These are phyloP conservation scores for Pseudobourletiella spinata DNA, from an alignment of 1,140 invertebrate genomes.

Conservation along the genomic window DNA sequence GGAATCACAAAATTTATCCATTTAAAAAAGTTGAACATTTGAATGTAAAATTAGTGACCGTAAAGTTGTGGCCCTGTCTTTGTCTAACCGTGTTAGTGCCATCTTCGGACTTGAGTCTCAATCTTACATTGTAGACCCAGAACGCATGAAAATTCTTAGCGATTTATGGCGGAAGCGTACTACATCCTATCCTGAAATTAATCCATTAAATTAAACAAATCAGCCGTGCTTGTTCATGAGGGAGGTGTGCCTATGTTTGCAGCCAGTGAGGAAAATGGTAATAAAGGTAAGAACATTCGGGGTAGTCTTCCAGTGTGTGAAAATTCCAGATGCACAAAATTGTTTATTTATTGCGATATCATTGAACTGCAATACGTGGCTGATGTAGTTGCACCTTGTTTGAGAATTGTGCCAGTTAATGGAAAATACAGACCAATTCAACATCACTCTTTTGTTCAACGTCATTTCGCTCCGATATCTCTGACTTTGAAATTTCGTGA, in stretches of 20 bases:
- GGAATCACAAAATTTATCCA: background rate
- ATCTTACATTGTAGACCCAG: background rate
- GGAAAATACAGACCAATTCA: background rate
- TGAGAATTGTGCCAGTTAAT: slow-evolving; percentile 16
- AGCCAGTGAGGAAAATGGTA: no score
- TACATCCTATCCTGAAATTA: background rate
- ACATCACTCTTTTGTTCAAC: background rate
- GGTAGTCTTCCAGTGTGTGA: background rate
- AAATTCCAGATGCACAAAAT: background rate
- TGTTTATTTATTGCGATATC: slow-evolving; percentile 38
- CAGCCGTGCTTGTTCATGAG: no score
- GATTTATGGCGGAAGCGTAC: background rate
- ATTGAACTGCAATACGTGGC: slow-evolving; percentile 39
- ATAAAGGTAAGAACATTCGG: background rate
- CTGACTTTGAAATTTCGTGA: slow-evolving; percentile 9
- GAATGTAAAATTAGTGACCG: no score
- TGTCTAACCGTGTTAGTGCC: no score
- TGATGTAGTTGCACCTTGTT: slow-evolving; percentile 37
- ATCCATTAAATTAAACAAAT: background rate
- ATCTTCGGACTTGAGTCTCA: no score
- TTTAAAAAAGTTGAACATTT: background rate
- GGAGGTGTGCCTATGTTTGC: no score
- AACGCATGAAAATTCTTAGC: background rate
- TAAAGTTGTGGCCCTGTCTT: no score
- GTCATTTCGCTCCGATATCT: background rate